phyloP scores from a whole-genome alignment of 2,888 invertebrate genomes.

The Lysandra bellargus region DNA sequence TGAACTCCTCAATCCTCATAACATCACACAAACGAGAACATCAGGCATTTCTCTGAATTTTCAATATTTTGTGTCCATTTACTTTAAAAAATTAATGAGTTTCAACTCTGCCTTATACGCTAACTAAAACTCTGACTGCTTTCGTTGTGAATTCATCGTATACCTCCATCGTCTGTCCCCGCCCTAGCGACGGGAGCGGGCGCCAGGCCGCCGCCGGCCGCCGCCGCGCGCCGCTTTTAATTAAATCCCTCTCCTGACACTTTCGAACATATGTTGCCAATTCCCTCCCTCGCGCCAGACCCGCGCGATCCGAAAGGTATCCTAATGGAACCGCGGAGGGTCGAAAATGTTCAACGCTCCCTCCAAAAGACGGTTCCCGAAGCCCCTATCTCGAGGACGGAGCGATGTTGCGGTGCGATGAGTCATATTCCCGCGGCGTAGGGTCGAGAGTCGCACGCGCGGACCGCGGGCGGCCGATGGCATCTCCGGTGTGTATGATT shows the following conservation, averaged over 20 bases:
- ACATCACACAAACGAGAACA: too few species aligned
- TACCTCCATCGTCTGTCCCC: conserved; percentile 35
- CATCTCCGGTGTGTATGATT: conserved; percentile 43
- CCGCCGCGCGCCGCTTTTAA: conserved; percentile 78
- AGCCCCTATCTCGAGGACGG: not conserved
- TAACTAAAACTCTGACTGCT: too few species aligned
- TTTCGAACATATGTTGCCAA: conserved; percentile 76
- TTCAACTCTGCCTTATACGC: too few species aligned
- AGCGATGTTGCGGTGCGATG: not conserved
- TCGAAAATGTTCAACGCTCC: conserved; percentile 28
- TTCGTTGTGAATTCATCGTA: not conserved
- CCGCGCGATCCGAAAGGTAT: conserved; percentile 33
- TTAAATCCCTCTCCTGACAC: conserved; percentile 80
- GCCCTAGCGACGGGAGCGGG: conserved; percentile 41
- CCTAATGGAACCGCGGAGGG: conserved; percentile 44
- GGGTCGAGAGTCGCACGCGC: conserved; percentile 37
- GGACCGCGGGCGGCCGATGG: conserved; percentile 43
- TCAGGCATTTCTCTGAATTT: too few species aligned
- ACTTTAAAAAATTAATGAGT: too few species aligned
- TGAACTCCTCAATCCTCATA: too few species aligned
- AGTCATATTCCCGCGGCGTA: conserved; percentile 35
- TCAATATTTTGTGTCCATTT: too few species aligned
- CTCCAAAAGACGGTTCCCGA: not conserved
- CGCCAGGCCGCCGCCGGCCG: conserved; percentile 43
- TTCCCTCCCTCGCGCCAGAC: conserved; percentile 43